A percentile compares a stretch with the other conserved stretches of the same genome.
phyloP scores from a whole-genome alignment of 2,113 vertebrate species.

The Gallinago media region DNA sequence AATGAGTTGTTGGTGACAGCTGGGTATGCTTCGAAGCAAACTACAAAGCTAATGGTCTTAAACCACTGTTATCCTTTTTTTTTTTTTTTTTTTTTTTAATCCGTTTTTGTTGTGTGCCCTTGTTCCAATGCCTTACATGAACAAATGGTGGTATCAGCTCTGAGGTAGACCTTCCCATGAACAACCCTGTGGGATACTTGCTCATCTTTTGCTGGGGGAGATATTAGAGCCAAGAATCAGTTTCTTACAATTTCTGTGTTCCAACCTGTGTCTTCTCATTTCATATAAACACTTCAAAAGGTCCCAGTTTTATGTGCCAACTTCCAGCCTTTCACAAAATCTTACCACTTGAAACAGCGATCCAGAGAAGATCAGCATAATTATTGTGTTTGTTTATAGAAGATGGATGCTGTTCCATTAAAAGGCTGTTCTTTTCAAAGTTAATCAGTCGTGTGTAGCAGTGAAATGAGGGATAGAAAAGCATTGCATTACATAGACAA shows the following conservation, averaged over 20 bases:
- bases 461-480: not conserved
- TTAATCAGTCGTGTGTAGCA: not conserved
- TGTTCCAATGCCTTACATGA: rapidly evolving
- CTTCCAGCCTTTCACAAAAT: not conserved
- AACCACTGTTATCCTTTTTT: not conserved
- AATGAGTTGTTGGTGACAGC: not conserved
- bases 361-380: not conserved
- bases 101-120: rapidly evolving
- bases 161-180: rapidly evolving
- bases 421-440: not conserved
- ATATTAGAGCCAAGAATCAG: not conserved
- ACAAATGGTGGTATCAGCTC: not conserved
- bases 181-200: rapidly evolving
- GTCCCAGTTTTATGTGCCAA: not conserved
- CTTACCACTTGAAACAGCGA: not conserved
- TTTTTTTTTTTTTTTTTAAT: no score
- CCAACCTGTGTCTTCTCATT: not conserved
- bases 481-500: not conserved
- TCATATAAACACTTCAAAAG: not conserved
- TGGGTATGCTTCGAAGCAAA: not conserved
- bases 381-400: not conserved
- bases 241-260: not conserved
- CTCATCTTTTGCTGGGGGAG: not conserved
- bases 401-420: not conserved
- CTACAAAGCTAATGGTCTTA: not conserved